A percentile compares a stretch with the other conserved stretches of the same genome.
Evolutionary conservation across 2,797 vertebrate species (phyloP).

Genomic region (Thunnus albacares): DNA sequence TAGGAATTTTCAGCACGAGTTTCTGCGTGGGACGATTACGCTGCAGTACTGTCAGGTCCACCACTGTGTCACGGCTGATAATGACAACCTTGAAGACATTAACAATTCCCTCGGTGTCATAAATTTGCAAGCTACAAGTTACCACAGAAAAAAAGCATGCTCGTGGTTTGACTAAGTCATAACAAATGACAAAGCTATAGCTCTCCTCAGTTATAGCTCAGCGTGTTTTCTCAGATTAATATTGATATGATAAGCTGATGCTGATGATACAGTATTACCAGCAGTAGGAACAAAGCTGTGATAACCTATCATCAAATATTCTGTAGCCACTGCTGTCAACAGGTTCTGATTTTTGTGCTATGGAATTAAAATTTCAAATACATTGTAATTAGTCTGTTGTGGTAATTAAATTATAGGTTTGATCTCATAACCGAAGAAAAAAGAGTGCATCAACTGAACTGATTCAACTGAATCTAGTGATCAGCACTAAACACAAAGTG

Average conservation of each 20-base stretch:
- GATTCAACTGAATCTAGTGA: no score
- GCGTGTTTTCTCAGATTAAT: constrained; percentile 42
- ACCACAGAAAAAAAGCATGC: constrained; percentile 30
- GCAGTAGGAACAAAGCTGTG: constrained; percentile 13
- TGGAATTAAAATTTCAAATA: background rate
- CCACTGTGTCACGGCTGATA: constrained; percentile 31
- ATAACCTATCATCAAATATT: background rate
- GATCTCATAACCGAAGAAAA: background rate
- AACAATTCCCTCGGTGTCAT: constrained; percentile 46
- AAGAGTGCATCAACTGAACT: background rate
- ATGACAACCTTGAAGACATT: constrained; percentile 40
- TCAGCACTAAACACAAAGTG: no score
- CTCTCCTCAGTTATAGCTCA: constrained; percentile 9
- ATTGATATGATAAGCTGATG: constrained; percentile 8
- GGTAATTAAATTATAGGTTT: constrained; percentile 7
- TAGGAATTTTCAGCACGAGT: constrained; percentile 17
- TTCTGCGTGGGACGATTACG: constrained; percentile 8
- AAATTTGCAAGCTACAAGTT: constrained; percentile 47
- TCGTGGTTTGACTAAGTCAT: constrained; percentile 55
- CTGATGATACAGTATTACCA: constrained; percentile 3
- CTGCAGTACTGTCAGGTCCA: background rate
- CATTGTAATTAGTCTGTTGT: background rate
- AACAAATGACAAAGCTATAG: constrained; percentile 45
- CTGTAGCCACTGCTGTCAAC: constrained; percentile 23
- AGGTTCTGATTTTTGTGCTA: background rate